Evolutionary conservation across 1,140 invertebrate genomes (phyloP).

Genomic region (Micrasema longulum): DNA sequence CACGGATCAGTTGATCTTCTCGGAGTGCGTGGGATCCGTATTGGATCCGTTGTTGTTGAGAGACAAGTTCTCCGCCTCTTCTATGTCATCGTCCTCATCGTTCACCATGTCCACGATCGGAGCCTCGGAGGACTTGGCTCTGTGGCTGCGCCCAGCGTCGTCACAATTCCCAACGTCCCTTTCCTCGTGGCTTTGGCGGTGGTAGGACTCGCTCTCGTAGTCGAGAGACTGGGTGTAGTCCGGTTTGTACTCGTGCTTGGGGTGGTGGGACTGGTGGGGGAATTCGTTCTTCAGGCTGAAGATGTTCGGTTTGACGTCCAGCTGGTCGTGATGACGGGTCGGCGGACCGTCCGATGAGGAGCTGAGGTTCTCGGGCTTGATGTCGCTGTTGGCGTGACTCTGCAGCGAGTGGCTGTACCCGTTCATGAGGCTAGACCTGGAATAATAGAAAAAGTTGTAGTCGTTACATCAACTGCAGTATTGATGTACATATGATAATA

Average conservation of each 20-base stretch:
- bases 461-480: too few species aligned
- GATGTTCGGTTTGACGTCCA: slow-evolving; percentile 66
- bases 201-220: slow-evolving; percentile 44
- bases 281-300: slow-evolving; percentile 67
- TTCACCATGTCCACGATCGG: slow-evolving; percentile 51
- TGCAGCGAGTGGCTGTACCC: slow-evolving; percentile 60
- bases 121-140: slow-evolving; percentile 10
- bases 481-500: too few species aligned
- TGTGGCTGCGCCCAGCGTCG: slow-evolving; percentile 33
- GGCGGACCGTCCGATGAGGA: slow-evolving; percentile 50
- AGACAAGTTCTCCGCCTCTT: slow-evolving; percentile 64
- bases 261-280: slow-evolving; percentile 60
- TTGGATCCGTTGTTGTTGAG: slow-evolving; percentile 60
- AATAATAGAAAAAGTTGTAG: slow-evolving; percentile 49
- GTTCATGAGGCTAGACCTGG: slow-evolving; percentile 63
- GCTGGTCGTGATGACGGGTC: slow-evolving; percentile 53
- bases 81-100: slow-evolving; percentile 51
- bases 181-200: slow-evolving; percentile 24
- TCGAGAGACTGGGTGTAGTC: slow-evolving; percentile 57
- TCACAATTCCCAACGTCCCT: slow-evolving; percentile 44
- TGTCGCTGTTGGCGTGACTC: slow-evolving; percentile 63
- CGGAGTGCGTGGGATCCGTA: slow-evolving; percentile 40
- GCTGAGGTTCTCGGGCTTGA: slow-evolving; percentile 66
- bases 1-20: slow-evolving; percentile 49
- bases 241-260: slow-evolving; percentile 47